Conservation (phyloP, 2,797 vertebrate species). For the Helostoma temminkii region DNA sequence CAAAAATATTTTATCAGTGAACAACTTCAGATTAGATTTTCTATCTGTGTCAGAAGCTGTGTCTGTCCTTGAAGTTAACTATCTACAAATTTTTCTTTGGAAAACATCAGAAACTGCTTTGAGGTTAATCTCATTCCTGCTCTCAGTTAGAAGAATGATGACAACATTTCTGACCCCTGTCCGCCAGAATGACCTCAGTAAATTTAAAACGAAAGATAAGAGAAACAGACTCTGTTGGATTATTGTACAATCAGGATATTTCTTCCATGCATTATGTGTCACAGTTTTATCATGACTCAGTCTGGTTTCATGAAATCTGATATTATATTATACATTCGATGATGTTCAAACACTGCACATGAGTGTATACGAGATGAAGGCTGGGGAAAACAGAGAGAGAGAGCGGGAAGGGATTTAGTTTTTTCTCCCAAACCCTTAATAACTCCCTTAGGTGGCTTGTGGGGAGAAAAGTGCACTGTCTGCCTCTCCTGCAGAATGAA, state of each 20-base stretch:
- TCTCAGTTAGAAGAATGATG: neutral
- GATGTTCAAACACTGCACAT: neutral
- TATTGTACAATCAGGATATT: neutral
- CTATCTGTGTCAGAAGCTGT: too few species aligned
- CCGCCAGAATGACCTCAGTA: neutral
- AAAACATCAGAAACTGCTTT: neutral
- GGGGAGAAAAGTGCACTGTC: conserved; percentile 30
- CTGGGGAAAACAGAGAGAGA: neutral
- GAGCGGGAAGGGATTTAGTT: conserved; percentile 30
- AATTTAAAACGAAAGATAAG: conserved; percentile 8
- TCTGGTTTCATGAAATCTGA: too few species aligned
- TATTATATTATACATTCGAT: too few species aligned
- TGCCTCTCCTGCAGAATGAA: conserved; percentile 54
- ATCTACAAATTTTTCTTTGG: neutral
- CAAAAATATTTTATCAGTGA: neutral
- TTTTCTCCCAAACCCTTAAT: conserved; percentile 39
- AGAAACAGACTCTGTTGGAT: neutral
- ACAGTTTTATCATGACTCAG: neutral
- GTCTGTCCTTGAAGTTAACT: conserved; percentile 4
- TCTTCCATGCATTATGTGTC: neutral
- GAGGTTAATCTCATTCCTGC: neutral
- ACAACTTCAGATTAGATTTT: neutral
- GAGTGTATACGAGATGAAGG: neutral
- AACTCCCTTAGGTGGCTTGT: conserved; percentile 55
- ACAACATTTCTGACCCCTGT: neutral